Base-by-base conservation (phyloP, 2,113 vertebrate genomes). In the Gobius niger region DNA sequence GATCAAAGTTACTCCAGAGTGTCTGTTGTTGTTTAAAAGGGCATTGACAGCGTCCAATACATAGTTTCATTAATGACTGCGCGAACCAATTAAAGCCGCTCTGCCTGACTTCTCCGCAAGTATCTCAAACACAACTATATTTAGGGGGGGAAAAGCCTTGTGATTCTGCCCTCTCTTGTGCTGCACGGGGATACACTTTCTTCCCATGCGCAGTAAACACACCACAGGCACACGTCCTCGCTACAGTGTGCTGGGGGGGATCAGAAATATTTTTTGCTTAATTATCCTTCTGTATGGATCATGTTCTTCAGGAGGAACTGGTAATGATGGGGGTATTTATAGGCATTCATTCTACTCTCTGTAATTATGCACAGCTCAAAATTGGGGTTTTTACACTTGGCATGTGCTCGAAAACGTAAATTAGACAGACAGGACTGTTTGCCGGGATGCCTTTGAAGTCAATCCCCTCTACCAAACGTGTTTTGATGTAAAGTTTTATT, bases 271-370 rank as follows among this genome's bases (percentile, higher is more conserved):
- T 84, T 80, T 24, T 80, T 74, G 84, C 83, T 88, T 92, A 87
- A 90, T 91, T 91, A 92, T 87, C 87, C 78, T 78, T 80, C 86
- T 77, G 78, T 85, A 81, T 87, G 85, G 85, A 90, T 88, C 82
- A 82, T 87, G 87, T 88, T 89, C 86, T 85, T 84, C 77, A 85
- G 83, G 82, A 82, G 82, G 78, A 72, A 81, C 73, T 65, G 56
- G 85, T 87, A 89, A 91, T 87, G 87, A 86, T 85, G 85, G 80
- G 77, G 80, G 82, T 92, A 90, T 91, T 90, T 91, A 89, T 90
- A 89, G 84, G 79, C 72, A 74, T 77, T 79, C 80, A 80, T 88
- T 89, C 80, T 73, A 54, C 77, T 68, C 86, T 70, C 81, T 89
- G 82, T 86, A 92, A 92, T 92, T 89, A 92, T 73, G 84, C 79